A percentile compares a stretch with the other conserved stretches of the same genome.
These are phyloP conservation scores for Corythaeola cristata DNA, from an alignment of 2,113 vertebrate genomes.

Conservation along the genomic window DNA sequence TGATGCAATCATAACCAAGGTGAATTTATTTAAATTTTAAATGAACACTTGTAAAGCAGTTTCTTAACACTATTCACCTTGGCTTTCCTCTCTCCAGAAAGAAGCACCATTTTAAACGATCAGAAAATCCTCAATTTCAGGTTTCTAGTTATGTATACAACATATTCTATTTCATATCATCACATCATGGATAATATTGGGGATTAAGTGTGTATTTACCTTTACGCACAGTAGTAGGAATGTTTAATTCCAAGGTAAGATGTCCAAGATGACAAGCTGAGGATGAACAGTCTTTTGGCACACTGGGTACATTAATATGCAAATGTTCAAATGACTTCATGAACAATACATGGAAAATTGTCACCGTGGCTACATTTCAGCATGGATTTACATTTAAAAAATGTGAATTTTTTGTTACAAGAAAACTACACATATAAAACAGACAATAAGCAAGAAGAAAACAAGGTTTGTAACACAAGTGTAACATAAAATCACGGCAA, in stretches of 20 bases:
- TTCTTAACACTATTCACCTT: not conserved
- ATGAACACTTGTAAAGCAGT: not conserved
- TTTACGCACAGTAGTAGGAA: not conserved
- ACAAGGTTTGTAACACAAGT: not conserved
- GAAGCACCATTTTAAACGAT: not conserved
- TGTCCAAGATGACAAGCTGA: not conserved
- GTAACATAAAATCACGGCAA: not conserved
- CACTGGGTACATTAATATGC: rapidly evolving
- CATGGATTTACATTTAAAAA: not conserved
- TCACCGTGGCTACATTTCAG: not conserved
- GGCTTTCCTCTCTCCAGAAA: not conserved
- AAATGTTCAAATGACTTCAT: not conserved
- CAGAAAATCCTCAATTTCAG: not conserved
- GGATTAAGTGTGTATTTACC: not conserved
- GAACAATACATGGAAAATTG: not conserved
- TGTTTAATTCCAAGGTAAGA: not conserved
- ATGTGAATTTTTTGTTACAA: not conserved
- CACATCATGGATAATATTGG: not conserved
- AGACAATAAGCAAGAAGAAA: not conserved
- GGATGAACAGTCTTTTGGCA: not conserved
- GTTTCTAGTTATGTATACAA: not conserved
- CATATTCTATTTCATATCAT: not conserved
- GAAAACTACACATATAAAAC: not conserved
- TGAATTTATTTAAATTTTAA: conserved; percentile 15
- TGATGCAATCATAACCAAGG: not conserved